Evolutionary conservation across 2,113 vertebrate genomes (phyloP).

Genomic region (Cephalophus harveyi): DNA sequence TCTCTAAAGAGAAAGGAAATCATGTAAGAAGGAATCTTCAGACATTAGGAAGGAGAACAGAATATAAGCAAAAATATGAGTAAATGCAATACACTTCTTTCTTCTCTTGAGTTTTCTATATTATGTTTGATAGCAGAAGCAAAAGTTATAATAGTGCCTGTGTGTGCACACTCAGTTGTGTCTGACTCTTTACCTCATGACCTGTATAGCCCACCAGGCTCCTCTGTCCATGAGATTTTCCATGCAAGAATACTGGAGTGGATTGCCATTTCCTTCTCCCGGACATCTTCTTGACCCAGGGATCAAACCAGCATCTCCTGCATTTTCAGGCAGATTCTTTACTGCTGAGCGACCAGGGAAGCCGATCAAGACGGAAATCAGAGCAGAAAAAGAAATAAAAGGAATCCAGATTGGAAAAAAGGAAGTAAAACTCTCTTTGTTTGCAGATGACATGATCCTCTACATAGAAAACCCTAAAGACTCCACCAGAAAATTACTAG

Average conservation of each 20-base stretch:
- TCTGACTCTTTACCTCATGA: not conserved
- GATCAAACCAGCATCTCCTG: not conserved
- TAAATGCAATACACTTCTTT: not conserved
- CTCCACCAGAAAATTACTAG: too few relatives aligned
- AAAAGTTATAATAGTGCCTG: not conserved
- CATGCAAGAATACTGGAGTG: not conserved
- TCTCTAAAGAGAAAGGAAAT: not conserved
- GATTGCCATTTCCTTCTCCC: not conserved
- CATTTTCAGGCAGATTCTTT: not conserved
- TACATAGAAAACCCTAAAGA: too few relatives aligned
- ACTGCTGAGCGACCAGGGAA: not conserved
- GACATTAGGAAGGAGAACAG: not conserved
- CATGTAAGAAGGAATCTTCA: not conserved
- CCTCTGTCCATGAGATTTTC: not conserved
- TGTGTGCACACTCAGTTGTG: not conserved
- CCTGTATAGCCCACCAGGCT: not conserved
- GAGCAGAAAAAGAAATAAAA: too few relatives aligned
- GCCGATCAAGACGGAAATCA: accelerated
- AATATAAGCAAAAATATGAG: not conserved
- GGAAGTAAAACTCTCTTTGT: too few relatives aligned
- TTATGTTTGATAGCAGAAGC: not conserved
- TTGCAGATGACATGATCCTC: too few relatives aligned
- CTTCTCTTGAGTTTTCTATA: not conserved
- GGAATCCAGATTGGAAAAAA: too few relatives aligned
- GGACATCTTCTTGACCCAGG: not conserved